Base-by-base conservation (phyloP, 2,113 vertebrate genomes). In the Perca schrenkii region DNA sequence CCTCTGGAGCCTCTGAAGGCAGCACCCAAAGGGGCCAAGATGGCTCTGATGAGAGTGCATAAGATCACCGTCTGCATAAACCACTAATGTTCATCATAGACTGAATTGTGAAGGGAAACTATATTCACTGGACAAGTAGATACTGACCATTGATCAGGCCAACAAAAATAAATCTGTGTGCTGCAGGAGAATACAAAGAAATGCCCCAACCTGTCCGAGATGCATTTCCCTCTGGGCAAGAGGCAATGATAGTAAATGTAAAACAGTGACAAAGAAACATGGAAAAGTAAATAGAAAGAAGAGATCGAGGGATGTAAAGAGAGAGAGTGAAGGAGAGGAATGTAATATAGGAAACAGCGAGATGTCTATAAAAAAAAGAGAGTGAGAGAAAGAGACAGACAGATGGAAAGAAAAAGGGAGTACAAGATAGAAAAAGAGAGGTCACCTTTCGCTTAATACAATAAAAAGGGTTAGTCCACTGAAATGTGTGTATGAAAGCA, bases 201-300 rank as follows among this genome's bases (percentile, higher is more conserved):
- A 58, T 6, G 40, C 21, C 17, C 16, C 46, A 50, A 50, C 17
- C 57, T 50, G n/a, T 31, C 49, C 31, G 15, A 61, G 31, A 67
- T 36, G 63, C 54, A 40, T 78, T 70, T 74, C 34, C 28, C 49
- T 67, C 22, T 3, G 54, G 65, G 50, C 63, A 22, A 47, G 68
- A 65, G 11, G 28, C 3, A 4, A 79, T 61, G 54, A 89, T 79
- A 6, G 3, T 82, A 85, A 62, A 89, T 89, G 75, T 53, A 76
- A 82, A 79, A 56, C 53, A 22, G 8, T 63, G 52, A 54, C 31
- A 65, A 40, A 56, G 50, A 60, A 86, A 83, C 43, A 16, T 52
- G 22, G 21, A 47, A 62, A 61, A 40, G 36, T 11, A 62, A 54
- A 73, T 7, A 47, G 13, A 17, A 52, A 21, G 8, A 40, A 12